These are phyloP conservation scores for Pristionchus maxplancki DNA, from an alignment of 2,888 invertebrate species.

Conservation along the genomic window DNA sequence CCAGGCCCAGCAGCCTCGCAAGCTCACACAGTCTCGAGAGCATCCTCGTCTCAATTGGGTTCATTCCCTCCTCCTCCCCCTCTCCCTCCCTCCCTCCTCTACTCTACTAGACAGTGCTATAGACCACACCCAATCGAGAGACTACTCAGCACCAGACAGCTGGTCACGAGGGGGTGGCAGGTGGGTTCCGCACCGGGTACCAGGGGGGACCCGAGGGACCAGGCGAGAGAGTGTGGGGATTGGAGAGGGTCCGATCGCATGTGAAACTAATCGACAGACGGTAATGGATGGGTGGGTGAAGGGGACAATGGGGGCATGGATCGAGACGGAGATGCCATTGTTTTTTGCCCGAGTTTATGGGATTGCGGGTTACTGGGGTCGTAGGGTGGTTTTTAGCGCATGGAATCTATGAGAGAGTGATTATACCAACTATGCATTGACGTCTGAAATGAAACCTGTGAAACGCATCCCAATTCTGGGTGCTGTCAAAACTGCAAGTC, in stretches of 20 bases:
- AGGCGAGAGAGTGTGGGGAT: not conserved
- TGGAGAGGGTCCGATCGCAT: not conserved
- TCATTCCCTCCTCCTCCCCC: too few species aligned
- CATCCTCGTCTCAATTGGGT: too few species aligned
- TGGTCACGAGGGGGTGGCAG: not conserved
- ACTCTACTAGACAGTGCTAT: too few species aligned
- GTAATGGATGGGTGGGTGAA: not conserved
- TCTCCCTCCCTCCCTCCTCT: too few species aligned
- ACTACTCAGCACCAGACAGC: not conserved
- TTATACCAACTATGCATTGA: not conserved
- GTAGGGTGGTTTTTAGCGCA: not conserved
- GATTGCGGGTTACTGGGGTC: not conserved
- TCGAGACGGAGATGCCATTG: not conserved
- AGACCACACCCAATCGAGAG: too few species aligned
- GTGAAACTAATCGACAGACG: slow-evolving; percentile 26
- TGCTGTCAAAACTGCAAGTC: too few species aligned
- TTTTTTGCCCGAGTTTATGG: not conserved
- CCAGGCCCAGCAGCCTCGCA: too few species aligned
- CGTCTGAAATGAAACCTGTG: too few species aligned
- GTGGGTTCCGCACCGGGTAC: not conserved
- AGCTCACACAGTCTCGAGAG: too few species aligned
- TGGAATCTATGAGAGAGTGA: not conserved
- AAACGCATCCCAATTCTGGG: too few species aligned
- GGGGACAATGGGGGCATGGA: not conserved
- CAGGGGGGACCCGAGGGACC: not conserved